phyloP scores from a whole-genome alignment of 2,113 vertebrate species.

The Actinemys pallida region DNA sequence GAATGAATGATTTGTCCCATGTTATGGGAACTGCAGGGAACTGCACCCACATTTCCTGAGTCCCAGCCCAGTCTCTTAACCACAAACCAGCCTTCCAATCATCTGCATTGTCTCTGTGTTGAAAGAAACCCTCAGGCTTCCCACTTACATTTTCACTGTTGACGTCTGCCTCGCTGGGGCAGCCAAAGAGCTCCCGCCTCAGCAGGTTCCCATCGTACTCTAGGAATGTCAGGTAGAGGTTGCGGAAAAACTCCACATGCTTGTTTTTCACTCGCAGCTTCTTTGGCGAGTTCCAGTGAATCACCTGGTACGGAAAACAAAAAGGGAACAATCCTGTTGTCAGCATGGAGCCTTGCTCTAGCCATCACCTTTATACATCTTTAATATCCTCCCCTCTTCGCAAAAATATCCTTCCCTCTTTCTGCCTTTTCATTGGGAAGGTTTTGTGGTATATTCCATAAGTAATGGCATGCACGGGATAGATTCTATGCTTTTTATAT shows the following conservation, averaged over 20 bases:
- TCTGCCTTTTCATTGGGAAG: neutral
- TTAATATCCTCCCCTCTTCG: neutral
- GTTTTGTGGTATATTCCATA: accelerated
- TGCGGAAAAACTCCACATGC: slow-evolving; percentile 98
- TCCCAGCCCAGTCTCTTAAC: accelerated
- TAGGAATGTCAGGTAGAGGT: slow-evolving; percentile 97
- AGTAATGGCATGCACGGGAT: neutral
- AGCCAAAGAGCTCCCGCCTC: slow-evolving; percentile 94
- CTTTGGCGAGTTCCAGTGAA: slow-evolving; percentile 99
- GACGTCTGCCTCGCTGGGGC: slow-evolving; percentile 92
- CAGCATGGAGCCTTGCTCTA: slow-evolving; percentile 33
- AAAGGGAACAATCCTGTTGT: slow-evolving; percentile 31
- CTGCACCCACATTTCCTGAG: neutral
- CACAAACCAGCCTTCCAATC: neutral
- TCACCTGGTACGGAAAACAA: slow-evolving; percentile 84
- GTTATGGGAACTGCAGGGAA: neutral
- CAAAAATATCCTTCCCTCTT: neutral
- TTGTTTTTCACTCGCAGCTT: slow-evolving; percentile 98
- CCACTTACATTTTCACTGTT: slow-evolving; percentile 96
- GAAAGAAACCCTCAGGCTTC: neutral
- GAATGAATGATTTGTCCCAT: neutral
- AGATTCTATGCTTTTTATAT: neutral
- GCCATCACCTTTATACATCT: neutral
- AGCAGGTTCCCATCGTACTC: slow-evolving; percentile 98
- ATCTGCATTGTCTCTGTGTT: neutral